Evolutionary conservation across 2,113 vertebrate species (phyloP), one percentile per base, ranked within the genome.

Genomic region (Megatriorchis doriae): DNA sequence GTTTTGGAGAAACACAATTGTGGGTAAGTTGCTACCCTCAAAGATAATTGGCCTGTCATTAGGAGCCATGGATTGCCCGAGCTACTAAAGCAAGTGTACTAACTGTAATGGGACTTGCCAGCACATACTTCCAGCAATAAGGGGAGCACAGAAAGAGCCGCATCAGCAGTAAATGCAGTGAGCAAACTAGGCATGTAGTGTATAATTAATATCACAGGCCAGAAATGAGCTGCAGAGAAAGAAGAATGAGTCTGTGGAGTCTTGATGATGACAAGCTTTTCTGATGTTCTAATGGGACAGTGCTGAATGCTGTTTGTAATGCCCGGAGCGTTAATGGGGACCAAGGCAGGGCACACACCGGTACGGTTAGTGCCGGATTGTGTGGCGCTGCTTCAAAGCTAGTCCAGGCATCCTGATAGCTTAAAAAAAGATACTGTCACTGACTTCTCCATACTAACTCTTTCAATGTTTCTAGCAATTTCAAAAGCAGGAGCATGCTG

Each of bases 301-400:
- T 55, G 23, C 50, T 31, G 40, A 74, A 42, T 8, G 40, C 11
- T 53, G 14, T 27, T 45, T 7, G 18, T 32, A 20, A 12, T 29
- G 29, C 17, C 18, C 36, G 29, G 16, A 82, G n/a, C 2, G 1
- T 14, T 53, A 32, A 6, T 7, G 13, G 32, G 36, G 16, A 13
- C 16, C 1, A 9, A 63, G 25, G 26, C 12, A 72, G 50, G 59
- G 43, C 45, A 45, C 42, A 27, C 5, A 2, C 9, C 0, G 0
- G 2, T 8, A 3, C 40, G 14, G 40, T 61, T 61, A 56, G 16
- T 7, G 6, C 7, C 4, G 5, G 23, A 12, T 36, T 36, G 7
- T 5, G 20, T 27, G 34, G 21, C 7, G 14, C 31, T 50, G 23
- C 68, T 55, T 79, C 63, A 68, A 17, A 91, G 31, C 38, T 65